Evolutionary conservation across 1,140 invertebrate genomes (phyloP).

Genomic region (Octopus sinensis): DNA sequence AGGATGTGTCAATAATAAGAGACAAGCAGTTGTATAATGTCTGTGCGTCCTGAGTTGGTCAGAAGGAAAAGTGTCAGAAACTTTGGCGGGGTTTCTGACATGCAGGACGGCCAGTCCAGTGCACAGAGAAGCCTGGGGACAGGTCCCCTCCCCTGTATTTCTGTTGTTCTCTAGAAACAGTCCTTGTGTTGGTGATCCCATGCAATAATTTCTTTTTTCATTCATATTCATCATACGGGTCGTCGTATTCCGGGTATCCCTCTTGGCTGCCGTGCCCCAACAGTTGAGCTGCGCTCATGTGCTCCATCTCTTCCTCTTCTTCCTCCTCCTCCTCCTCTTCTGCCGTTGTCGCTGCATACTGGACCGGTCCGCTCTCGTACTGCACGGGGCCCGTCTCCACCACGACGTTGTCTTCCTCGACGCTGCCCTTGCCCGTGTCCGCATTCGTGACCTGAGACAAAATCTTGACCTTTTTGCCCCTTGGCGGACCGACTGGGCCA

Average conservation of each 20-base stretch:
- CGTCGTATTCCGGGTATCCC: constrained; percentile 1
- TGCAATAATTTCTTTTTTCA: constrained; percentile 16
- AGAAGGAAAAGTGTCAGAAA: no score
- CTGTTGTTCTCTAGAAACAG: no score
- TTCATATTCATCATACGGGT: constrained; percentile 12
- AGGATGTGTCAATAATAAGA: no score
- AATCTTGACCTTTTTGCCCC: constrained; percentile 23
- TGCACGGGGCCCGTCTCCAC: constrained; percentile 23
- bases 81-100: no score
- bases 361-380: constrained; percentile 38
- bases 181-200: neutral
- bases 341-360: constrained; percentile 55
- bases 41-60: no score
- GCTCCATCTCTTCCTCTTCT: constrained; percentile 40
- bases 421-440: constrained; percentile 3
- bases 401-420: constrained; percentile 22
- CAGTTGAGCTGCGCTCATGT: constrained; percentile 60
- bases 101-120: no score
- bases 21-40: no score
- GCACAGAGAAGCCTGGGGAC: no score
- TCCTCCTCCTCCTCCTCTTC: constrained; percentile 43
- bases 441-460: constrained; percentile 24
- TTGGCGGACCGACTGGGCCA: neutral
- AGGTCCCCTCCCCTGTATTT: no score
- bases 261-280: constrained; percentile 49